Evolutionary conservation across 2,113 vertebrate genomes (phyloP).

Genomic region (Taurulus bubalis): DNA sequence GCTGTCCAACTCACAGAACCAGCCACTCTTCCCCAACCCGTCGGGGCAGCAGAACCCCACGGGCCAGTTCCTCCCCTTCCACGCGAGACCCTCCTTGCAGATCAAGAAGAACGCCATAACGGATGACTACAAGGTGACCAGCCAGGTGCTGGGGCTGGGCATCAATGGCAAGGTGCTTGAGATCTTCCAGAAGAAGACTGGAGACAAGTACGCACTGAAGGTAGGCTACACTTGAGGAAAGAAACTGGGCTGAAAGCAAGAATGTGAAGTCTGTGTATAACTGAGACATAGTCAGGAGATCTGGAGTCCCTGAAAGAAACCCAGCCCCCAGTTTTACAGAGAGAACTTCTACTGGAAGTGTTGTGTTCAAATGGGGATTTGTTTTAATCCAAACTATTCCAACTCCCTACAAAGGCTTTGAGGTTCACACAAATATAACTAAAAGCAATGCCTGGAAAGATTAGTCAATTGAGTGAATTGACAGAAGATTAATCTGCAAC

Average conservation of each 20-base stretch:
- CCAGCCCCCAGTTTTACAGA: not conserved
- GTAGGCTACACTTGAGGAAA: constrained; percentile 68
- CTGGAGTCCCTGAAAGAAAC: not conserved
- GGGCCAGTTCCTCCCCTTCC: constrained; percentile 82
- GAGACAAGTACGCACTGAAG: constrained; percentile 94
- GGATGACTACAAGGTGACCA: constrained; percentile 96
- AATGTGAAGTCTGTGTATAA: not conserved
- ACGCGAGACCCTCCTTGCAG: constrained; percentile 85
- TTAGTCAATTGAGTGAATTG: too few species aligned
- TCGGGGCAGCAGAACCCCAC: constrained; percentile 78
- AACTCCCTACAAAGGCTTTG: not conserved
- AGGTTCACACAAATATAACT: not conserved
- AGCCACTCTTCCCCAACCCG: constrained; percentile 83
- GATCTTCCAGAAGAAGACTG: constrained; percentile 91
- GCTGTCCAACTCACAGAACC: constrained; percentile 87
- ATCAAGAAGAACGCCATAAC: constrained; percentile 95
- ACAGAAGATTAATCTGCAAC: not conserved
- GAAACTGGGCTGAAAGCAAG: not conserved
- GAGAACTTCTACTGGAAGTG: not conserved
- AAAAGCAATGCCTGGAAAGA: not conserved
- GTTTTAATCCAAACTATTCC: not conserved
- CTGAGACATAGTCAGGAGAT: not conserved
- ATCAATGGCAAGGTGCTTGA: constrained; percentile 97
- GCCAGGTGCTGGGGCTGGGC: constrained; percentile 93
- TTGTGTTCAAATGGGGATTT: not conserved